phyloP scores from a whole-genome alignment of 1,140 invertebrate species.

The Charaxes varanes region DNA sequence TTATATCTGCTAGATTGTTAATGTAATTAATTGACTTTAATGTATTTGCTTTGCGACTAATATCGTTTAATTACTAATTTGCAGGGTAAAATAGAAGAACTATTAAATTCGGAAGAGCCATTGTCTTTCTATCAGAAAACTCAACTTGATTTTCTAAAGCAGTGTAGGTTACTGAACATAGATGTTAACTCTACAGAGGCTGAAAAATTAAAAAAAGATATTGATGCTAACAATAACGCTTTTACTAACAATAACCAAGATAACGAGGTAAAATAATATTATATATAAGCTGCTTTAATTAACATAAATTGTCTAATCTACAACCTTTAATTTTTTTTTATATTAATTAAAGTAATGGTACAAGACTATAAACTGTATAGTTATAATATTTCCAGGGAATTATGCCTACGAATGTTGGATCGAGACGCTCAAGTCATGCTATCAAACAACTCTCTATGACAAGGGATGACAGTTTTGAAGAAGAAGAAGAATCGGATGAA shows the following conservation, averaged over 20 bases:
- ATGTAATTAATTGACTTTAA: too few relatives aligned
- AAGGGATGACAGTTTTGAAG: slow-evolving; percentile 68
- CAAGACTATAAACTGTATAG: slow-evolving; percentile 26
- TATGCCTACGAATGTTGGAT: slow-evolving; percentile 64
- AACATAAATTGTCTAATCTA: neutral
- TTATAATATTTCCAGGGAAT: slow-evolving; percentile 46
- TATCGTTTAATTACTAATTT: slow-evolving; percentile 26
- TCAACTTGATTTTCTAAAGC: slow-evolving; percentile 57
- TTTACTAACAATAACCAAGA: slow-evolving; percentile 46
- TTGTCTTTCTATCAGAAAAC: slow-evolving; percentile 58
- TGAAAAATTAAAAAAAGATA: slow-evolving; percentile 37
- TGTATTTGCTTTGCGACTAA: slow-evolving; percentile 13
- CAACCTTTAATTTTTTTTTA: slow-evolving; percentile 39
- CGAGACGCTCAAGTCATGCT: slow-evolving; percentile 68
- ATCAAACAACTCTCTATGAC: slow-evolving; percentile 67
- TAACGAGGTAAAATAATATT: slow-evolving; percentile 45
- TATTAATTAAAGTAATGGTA: slow-evolving; percentile 40
- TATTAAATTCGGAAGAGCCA: slow-evolving; percentile 49
- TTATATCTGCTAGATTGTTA: too few relatives aligned
- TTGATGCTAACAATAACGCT: slow-evolving; percentile 51
- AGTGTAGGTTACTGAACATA: slow-evolving; percentile 61
- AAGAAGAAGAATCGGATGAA: slow-evolving; percentile 71
- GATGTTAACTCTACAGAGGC: slow-evolving; percentile 56
- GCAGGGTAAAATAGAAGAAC: slow-evolving; percentile 54
- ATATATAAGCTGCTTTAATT: slow-evolving; percentile 3